A percentile compares a stretch with the other conserved stretches of the same genome.
phyloP scores from a whole-genome alignment of 2,888 invertebrate species.

The Linyphia triangularis region DNA sequence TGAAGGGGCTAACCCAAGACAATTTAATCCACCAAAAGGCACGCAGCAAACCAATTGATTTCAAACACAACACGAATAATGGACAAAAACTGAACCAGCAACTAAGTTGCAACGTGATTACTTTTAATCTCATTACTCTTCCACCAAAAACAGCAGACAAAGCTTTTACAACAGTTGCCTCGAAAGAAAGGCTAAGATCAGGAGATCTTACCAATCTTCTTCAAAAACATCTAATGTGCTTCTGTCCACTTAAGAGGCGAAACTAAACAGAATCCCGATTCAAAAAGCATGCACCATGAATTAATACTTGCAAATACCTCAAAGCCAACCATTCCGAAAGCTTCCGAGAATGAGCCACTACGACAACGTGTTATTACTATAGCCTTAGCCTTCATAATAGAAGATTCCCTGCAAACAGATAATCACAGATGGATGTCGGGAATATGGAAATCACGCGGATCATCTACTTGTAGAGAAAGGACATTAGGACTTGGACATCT shows the following conservation, averaged over 20 bases:
- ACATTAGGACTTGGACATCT: constrained; percentile 37
- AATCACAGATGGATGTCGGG: constrained; percentile 59
- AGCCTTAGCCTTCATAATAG: constrained; percentile 25
- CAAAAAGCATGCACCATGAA: constrained; percentile 16
- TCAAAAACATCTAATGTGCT: constrained; percentile 5
- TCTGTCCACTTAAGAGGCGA: constrained; percentile 14
- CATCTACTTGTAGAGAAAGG: constrained; percentile 34
- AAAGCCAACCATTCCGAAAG: constrained; percentile 40
- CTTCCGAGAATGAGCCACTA: constrained; percentile 11
- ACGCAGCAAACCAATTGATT: not conserved
- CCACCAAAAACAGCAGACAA: not conserved
- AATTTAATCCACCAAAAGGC: not conserved
- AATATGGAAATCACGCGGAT: constrained; percentile 57
- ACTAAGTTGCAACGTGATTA: not conserved
- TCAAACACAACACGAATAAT: not conserved
- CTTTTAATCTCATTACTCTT: not conserved
- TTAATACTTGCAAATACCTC: constrained; percentile 41
- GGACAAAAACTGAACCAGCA: not conserved
- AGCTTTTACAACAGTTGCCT: not conserved
- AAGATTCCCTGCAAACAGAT: constrained; percentile 52
- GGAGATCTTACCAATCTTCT: not conserved
- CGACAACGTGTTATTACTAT: constrained; percentile 66
- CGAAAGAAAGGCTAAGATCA: not conserved
- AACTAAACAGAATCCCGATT: constrained; percentile 30
- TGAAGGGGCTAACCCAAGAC: not conserved